Evolutionary conservation across 2,113 vertebrate genomes (phyloP), one percentile per base, ranked within the genome.

Genomic region (Hippocampus abdominalis): DNA sequence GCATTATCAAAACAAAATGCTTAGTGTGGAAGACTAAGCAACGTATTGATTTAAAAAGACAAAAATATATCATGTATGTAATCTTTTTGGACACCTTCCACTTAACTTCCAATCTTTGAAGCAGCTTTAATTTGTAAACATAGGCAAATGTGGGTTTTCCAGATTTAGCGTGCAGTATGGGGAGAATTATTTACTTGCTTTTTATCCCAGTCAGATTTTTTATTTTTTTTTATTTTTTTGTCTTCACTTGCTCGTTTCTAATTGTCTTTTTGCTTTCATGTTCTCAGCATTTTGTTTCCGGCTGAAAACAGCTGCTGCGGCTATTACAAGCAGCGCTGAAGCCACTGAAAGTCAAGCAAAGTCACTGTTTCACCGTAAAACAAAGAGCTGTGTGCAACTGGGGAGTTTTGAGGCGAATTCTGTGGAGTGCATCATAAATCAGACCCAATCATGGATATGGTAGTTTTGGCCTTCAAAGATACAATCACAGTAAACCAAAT

Each of bases 1-100:
- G 49, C 64, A 61, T 61, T 65, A 68, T 59, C 48, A 8, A 27
- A 64, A 44, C 12, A 64, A 64, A 64, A 18, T 64, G 23, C 42
- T 27, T 18, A 46, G 15, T 62, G 2, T 27, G 13, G 12, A 44
- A 44, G 56, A 27, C 10, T 29, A 25, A 5, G 15, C 9, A 51
- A 23, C 0, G 9, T 56, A 63, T 40, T 21, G 60, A 40, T 63
- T 40, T 21, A 12, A 63, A 63, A 40, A 21, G 10, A 63, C 39
- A 6, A 56, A 23, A 27, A 49, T 8, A 49, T 49, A 20, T 49
- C 1, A 49, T 8, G 18, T 7, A 18, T 49, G 48, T 49, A 8
- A 20, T 49, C 16, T 49, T 49, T 49, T 49, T 49, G 18, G 48
- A 49, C 48, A 49, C 16, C 32, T 36, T 36, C 32, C 32, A 36